Conservation (phyloP, 2,888 invertebrate species). For the Mactromeris polynyma region DNA sequence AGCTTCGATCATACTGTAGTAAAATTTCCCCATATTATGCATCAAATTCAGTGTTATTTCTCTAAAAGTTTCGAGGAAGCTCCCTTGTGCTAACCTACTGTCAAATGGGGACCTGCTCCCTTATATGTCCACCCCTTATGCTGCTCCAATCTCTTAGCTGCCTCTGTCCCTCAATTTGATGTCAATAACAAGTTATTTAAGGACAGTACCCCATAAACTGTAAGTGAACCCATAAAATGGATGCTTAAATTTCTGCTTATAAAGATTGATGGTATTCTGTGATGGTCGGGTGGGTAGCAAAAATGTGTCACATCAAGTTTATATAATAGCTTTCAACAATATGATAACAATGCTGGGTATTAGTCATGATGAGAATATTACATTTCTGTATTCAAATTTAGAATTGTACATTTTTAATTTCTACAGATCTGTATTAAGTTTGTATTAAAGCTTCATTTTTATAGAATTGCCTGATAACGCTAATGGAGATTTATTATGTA, state of each 20-base stretch:
- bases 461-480: not conserved
- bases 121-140: no score
- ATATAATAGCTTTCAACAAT: not conserved
- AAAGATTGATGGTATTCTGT: not conserved
- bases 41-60: no score
- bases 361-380: not conserved
- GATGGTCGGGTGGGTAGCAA: not conserved
- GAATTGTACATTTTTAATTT: not conserved
- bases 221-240: not conserved
- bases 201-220: not conserved
- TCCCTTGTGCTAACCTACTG: no score
- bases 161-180: no score
- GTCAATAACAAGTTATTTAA: no score
- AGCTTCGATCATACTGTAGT: no score
- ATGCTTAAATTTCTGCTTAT: not conserved
- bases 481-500: not conserved
- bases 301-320: constrained; percentile 1
- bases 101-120: no score
- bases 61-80: no score
- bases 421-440: not conserved
- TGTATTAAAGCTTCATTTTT: not conserved
- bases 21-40: no score
- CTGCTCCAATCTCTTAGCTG: no score
- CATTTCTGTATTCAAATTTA: not conserved
- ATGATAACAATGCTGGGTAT: not conserved